phyloP scores from a whole-genome alignment of 2,113 vertebrate genomes.

The human (Homo sapiens) region DNA sequence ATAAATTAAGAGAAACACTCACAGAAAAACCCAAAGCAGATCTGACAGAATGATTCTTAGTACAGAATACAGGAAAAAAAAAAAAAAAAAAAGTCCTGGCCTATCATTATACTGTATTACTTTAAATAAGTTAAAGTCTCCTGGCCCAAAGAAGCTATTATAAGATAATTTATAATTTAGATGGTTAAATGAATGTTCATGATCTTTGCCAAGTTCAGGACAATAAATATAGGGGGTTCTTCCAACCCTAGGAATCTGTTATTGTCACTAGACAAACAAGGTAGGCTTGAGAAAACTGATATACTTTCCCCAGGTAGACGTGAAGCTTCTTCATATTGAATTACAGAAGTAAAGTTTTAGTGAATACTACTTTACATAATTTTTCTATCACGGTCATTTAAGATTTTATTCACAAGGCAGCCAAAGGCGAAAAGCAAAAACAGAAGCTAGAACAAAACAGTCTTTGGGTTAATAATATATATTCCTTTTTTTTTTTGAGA shows the following conservation, averaged over 20 bases:
- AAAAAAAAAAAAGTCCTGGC: not conserved
- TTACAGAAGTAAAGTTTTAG: not conserved
- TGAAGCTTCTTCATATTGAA: not conserved
- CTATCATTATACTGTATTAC: not conserved
- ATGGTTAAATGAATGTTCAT: not conserved
- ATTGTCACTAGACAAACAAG: not conserved
- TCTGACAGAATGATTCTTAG: not conserved
- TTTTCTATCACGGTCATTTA: not conserved
- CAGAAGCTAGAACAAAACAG: not conserved
- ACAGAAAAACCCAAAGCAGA: not conserved
- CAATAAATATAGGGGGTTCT: not conserved
- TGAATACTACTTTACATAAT: not conserved
- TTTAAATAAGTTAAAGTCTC: not conserved
- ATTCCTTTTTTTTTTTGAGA: not conserved
- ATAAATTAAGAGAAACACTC: not conserved
- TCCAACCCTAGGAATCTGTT: not conserved
- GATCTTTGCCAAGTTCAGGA: not conserved
- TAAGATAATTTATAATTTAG: not conserved
- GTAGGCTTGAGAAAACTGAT: not conserved
- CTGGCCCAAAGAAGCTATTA: not conserved
- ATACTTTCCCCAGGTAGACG: not conserved
- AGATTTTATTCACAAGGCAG: not conserved
- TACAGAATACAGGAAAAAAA: not conserved
- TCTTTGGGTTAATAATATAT: not conserved
- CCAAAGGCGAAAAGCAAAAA: not conserved